These are phyloP conservation scores for Cremastinae sp. DNA, from an alignment of 2,888 invertebrate species.

Conservation along the genomic window DNA sequence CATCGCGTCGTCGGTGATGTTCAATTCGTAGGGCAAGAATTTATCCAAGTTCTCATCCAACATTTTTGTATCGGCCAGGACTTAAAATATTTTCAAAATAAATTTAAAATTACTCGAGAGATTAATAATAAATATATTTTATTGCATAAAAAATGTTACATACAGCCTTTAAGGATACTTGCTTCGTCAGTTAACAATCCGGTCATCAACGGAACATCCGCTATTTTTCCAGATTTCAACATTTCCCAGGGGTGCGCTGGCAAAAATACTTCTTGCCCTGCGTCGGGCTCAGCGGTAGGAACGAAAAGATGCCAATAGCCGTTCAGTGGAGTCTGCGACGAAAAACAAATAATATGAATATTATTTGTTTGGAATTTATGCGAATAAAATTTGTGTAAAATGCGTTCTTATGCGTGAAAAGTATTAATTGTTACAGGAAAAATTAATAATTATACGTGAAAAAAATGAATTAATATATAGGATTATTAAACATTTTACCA, in stretches of 20 bases:
- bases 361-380: not conserved
- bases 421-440: too few relatives aligned
- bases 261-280: slow-evolving; percentile 74
- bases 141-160: too few relatives aligned
- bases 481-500: slow-evolving; percentile 65
- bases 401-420: too few relatives aligned
- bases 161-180: slow-evolving; percentile 63
- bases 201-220: slow-evolving; percentile 73
- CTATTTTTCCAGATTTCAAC: slow-evolving; percentile 72
- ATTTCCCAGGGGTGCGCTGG: slow-evolving; percentile 74
- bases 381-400: not conserved
- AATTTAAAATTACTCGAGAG: too few relatives aligned
- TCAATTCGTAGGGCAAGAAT: slow-evolving; percentile 73
- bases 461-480: too few relatives aligned
- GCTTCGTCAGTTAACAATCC: slow-evolving; percentile 71
- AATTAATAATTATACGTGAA: too few relatives aligned
- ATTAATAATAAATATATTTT: too few relatives aligned
- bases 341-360: not conserved
- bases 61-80: slow-evolving; percentile 65
- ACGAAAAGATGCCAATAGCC: slow-evolving; percentile 69
- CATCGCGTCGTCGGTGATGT: slow-evolving; percentile 69
- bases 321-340: slow-evolving; percentile 67
- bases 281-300: slow-evolving; percentile 72
- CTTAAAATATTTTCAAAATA: too few relatives aligned
- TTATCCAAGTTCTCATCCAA: slow-evolving; percentile 73